Percentiles rank a stretch among this genome's conserved stretches.
Evolutionary conservation across 2,113 vertebrate genomes (phyloP).

Genomic region (Phalacrocorax brasilianus): DNA sequence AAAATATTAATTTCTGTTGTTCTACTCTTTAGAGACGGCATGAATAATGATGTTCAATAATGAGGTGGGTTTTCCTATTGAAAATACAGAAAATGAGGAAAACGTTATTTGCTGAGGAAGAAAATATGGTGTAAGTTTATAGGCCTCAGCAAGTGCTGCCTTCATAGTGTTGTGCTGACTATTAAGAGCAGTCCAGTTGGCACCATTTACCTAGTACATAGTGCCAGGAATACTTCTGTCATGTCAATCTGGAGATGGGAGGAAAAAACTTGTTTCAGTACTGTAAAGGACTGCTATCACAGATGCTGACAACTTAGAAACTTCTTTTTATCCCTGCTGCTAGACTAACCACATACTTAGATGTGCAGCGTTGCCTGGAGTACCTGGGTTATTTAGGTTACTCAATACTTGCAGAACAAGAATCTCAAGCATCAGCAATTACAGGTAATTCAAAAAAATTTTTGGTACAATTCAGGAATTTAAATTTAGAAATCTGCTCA

Average conservation of each 20-base stretch:
- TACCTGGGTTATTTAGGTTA: conserved; percentile 97
- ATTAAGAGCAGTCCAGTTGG: background rate
- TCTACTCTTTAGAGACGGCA: background rate
- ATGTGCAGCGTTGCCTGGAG: conserved; percentile 95
- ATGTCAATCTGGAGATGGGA: background rate
- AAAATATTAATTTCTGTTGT: background rate
- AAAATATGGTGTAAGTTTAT: background rate
- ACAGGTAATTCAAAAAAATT: conserved; percentile 76
- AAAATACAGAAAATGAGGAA: background rate
- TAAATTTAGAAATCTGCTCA: background rate
- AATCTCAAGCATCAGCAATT: conserved; percentile 93
- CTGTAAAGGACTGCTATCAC: background rate
- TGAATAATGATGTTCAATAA: background rate
- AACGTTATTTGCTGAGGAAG: background rate
- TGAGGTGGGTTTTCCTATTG: background rate
- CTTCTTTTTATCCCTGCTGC: background rate
- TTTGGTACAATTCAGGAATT: background rate
- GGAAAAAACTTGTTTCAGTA: background rate
- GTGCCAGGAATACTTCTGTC: background rate
- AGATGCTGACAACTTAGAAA: background rate
- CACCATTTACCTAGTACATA: background rate
- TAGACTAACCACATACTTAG: conserved; percentile 94
- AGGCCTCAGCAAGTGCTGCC: background rate
- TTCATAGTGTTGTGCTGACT: background rate
- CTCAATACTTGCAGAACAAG: conserved; percentile 95